Evolutionary conservation across 2,113 vertebrate genomes (phyloP).

Genomic region (Centropristis striata): DNA sequence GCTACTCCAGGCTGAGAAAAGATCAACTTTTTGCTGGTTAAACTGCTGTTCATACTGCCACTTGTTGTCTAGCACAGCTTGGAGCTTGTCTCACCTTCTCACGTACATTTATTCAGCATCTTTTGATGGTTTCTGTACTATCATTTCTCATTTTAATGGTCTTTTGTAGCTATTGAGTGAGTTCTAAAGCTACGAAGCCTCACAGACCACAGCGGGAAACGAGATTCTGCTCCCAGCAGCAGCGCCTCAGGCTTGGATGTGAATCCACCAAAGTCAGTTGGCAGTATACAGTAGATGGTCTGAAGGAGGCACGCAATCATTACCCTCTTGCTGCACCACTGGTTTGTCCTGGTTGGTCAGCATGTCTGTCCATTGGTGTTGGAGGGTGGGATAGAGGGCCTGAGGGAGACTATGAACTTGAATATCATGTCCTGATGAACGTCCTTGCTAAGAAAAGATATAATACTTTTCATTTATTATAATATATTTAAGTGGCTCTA

Average conservation of each 20-base stretch:
- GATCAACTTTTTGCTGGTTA: conserved; percentile 11
- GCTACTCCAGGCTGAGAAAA: not conserved
- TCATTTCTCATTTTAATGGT: not conserved
- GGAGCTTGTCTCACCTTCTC: conserved; percentile 17
- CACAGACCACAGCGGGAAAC: conserved; percentile 15
- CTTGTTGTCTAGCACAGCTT: conserved; percentile 13
- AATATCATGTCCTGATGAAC: not conserved
- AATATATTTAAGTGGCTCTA: not conserved
- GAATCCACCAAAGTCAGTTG: conserved; percentile 15
- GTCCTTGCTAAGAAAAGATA: not conserved
- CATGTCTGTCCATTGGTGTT: not conserved
- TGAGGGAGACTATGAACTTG: conserved; percentile 10
- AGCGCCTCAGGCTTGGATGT: conserved; percentile 8
- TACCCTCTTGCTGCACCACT: conserved; percentile 24
- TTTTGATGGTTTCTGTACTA: conserved; percentile 12
- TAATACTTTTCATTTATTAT: not conserved
- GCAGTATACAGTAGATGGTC: not conserved
- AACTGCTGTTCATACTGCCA: conserved; percentile 10
- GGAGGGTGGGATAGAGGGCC: not conserved
- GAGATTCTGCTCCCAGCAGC: conserved; percentile 21
- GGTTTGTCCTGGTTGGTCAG: conserved; percentile 30
- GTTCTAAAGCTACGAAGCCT: conserved; percentile 10
- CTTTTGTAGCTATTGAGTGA: not conserved
- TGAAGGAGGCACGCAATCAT: conserved; percentile 21
- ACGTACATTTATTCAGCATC: conserved; percentile 7